Conservation (phyloP, 2,888 invertebrate species). For the Abrostola tripartita region DNA sequence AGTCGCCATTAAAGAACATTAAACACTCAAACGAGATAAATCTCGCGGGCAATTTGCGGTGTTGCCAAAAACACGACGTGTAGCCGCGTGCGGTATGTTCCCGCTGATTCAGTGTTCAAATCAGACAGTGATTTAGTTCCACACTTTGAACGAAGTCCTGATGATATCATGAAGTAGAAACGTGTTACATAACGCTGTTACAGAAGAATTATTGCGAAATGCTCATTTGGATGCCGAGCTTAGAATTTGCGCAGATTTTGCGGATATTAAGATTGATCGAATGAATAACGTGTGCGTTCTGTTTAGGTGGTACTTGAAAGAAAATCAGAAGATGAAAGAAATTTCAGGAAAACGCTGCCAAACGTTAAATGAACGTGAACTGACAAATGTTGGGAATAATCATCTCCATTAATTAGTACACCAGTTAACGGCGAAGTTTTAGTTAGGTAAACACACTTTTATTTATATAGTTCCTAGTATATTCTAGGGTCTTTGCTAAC, state of each 20-base stretch:
- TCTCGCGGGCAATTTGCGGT: slow-evolving; percentile 31
- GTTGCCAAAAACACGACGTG: slow-evolving; percentile 50
- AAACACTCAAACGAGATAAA: slow-evolving; percentile 36
- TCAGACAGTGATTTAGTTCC: slow-evolving; percentile 47
- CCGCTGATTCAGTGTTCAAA: slow-evolving; percentile 36
- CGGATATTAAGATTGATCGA: background rate
- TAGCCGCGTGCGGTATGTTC: slow-evolving; percentile 33
- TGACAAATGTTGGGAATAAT: no score
- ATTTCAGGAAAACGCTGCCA: no score
- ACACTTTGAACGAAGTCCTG: slow-evolving; percentile 39
- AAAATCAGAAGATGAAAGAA: no score
- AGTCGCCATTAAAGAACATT: slow-evolving; percentile 31
- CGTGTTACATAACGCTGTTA: slow-evolving; percentile 8
- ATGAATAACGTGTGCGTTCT: no score
- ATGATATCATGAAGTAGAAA: slow-evolving; percentile 22
- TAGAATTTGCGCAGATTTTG: background rate
- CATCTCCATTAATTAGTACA: no score
- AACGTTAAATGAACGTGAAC: no score
- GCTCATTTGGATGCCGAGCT: background rate
- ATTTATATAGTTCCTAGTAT: no score
- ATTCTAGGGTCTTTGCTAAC: no score
- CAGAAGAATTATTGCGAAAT: background rate
- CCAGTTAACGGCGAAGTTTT: no score
- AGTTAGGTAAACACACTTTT: no score
- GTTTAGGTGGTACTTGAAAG: no score